These are phyloP conservation scores for Trogon surrucura DNA, from an alignment of 2,113 vertebrate species.

Conservation along the genomic window DNA sequence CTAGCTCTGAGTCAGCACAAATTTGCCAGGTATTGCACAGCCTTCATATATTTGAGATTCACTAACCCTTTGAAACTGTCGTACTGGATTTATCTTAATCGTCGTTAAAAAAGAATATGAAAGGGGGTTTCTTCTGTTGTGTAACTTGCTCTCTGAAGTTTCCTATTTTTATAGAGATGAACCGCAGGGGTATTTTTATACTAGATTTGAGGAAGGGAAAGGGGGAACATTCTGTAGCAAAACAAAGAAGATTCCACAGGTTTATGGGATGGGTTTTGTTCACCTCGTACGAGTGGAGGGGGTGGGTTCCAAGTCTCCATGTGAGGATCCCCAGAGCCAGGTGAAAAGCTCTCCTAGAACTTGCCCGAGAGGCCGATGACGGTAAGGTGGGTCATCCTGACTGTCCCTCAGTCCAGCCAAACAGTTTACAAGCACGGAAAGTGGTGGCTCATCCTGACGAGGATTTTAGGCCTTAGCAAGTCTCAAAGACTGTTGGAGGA, in stretches of 20 bases:
- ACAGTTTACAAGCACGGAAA: not conserved
- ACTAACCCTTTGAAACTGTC: not conserved
- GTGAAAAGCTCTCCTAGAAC: not conserved
- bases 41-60: not conserved
- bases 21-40: slow-evolving; percentile 90
- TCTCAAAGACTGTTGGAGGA: not conserved
- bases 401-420: not conserved
- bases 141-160: not conserved
- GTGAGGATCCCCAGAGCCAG: not conserved
- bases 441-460: not conserved
- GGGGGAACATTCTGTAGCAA: not conserved
- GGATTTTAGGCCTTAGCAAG: not conserved
- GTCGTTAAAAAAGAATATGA: not conserved
- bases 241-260: not conserved
- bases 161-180: not conserved
- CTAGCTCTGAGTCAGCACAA: slow-evolving; percentile 97
- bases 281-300: not conserved
- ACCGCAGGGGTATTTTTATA: not conserved
- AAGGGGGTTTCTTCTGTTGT: not conserved
- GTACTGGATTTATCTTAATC: not conserved
- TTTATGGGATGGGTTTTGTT: not conserved
- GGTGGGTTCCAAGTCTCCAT: not conserved
- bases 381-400: not conserved
- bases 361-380: not conserved
- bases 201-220: not conserved